A percentile compares a stretch with the other conserved stretches of the same genome.
phyloP scores from a whole-genome alignment of 1,140 invertebrate genomes.

The Rhopalosiphum maidis region DNA sequence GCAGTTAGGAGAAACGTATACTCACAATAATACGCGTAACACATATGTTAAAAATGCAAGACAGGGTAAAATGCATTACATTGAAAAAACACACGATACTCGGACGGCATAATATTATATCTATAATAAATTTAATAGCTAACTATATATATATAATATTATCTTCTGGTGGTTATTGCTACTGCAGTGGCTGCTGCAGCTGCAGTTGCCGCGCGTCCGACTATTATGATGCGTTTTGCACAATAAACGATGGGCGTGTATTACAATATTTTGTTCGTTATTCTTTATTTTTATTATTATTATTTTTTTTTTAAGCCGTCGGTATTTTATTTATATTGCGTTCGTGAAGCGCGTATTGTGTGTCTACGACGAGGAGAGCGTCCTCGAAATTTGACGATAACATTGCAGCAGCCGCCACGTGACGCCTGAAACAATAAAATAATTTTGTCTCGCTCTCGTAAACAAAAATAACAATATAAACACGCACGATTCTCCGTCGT shows the following conservation, averaged over 20 bases:
- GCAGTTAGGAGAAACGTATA: background rate
- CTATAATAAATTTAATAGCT: no score
- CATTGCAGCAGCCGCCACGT: background rate
- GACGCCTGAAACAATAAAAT: background rate
- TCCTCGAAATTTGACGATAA: background rate
- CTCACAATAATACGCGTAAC: no score
- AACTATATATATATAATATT: no score
- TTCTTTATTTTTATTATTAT: background rate
- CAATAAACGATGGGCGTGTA: background rate
- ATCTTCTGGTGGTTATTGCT: no score
- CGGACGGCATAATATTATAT: no score
- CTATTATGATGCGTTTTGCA: background rate
- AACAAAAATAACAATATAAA: conserved; percentile 3
- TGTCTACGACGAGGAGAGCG: background rate
- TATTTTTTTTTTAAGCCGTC: background rate
- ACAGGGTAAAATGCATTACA: no score
- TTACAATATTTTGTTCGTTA: background rate
- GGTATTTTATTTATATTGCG: background rate
- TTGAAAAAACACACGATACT: no score
- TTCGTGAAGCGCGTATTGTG: background rate
- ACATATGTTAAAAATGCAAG: no score
- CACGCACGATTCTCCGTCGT: background rate
- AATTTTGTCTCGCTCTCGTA: conserved; percentile 5
- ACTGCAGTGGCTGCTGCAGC: background rate
- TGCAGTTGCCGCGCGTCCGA: no score